Evolutionary conservation across 2,113 vertebrate genomes (phyloP).

Genomic region (Phalacrocorax carbo): DNA sequence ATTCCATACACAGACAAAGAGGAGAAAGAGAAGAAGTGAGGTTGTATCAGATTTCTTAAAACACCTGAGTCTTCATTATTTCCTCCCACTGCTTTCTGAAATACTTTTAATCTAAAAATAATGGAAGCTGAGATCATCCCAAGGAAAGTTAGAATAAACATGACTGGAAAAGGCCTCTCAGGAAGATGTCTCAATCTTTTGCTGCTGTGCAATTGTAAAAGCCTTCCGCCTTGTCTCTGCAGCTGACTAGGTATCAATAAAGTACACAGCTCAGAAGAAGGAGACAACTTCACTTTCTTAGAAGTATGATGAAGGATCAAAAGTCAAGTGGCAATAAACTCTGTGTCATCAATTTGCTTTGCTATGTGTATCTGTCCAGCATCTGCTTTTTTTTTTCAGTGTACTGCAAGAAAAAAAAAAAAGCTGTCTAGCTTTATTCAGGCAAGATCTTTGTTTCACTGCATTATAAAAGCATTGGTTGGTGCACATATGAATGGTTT

Average conservation of each 20-base stretch:
- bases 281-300: conserved; percentile 36
- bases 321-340: conserved; percentile 39
- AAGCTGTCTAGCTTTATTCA: not conserved
- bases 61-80: not conserved
- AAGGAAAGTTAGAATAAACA: conserved; percentile 47
- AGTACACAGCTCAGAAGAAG: conserved; percentile 6
- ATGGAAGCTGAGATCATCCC: conserved; percentile 35
- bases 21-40: not conserved
- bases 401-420: not conserved
- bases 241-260: conserved; percentile 49
- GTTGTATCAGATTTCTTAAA: not conserved
- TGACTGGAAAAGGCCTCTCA: conserved; percentile 3
- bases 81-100: not conserved
- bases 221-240: conserved; percentile 13
- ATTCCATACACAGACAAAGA: not conserved
- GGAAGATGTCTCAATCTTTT: conserved; percentile 14
- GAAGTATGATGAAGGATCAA: conserved; percentile 8
- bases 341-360: not conserved
- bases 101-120: conserved; percentile 16
- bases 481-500: not conserved
- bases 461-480: not conserved
- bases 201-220: conserved; percentile 37
- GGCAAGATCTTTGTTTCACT: not conserved
- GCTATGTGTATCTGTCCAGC: not conserved
- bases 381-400: not conserved